Evolutionary conservation across 2,797 vertebrate species (phyloP).

Genomic region (Anas flavirostris): DNA sequence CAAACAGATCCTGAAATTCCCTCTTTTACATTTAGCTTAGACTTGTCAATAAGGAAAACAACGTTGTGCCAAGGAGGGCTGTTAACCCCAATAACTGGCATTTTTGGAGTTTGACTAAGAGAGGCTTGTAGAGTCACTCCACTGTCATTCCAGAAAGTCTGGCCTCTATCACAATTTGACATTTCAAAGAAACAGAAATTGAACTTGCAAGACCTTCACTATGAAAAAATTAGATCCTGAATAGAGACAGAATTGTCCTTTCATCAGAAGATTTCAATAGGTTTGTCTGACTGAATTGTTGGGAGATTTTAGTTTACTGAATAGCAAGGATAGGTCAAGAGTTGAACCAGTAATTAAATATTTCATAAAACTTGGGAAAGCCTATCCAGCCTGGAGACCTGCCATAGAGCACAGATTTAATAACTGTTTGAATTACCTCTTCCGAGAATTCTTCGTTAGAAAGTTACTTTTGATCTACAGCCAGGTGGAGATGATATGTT

Average conservation of each 20-base stretch:
- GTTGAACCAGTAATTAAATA: neutral
- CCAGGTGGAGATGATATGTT: neutral
- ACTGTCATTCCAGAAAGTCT: neutral
- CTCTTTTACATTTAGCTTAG: neutral
- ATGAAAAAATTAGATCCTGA: rapidly evolving
- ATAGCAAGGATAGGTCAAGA: neutral
- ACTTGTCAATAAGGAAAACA: neutral
- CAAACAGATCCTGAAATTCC: neutral
- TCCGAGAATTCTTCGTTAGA: neutral
- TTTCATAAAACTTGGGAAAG: neutral
- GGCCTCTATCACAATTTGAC: neutral
- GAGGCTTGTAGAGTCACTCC: neutral
- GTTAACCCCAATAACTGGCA: neutral
- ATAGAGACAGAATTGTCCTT: neutral
- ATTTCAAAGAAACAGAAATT: neutral
- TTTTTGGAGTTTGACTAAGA: neutral
- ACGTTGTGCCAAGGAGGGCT: rapidly evolving
- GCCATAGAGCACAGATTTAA: neutral
- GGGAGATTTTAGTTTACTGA: neutral
- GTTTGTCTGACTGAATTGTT: neutral
- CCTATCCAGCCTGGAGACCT: neutral
- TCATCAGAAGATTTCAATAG: neutral
- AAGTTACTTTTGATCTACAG: neutral
- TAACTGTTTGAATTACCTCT: neutral
- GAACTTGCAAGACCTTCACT: rapidly evolving